phyloP scores from a whole-genome alignment of 1,140 invertebrate species.

The Octopus sinensis region DNA sequence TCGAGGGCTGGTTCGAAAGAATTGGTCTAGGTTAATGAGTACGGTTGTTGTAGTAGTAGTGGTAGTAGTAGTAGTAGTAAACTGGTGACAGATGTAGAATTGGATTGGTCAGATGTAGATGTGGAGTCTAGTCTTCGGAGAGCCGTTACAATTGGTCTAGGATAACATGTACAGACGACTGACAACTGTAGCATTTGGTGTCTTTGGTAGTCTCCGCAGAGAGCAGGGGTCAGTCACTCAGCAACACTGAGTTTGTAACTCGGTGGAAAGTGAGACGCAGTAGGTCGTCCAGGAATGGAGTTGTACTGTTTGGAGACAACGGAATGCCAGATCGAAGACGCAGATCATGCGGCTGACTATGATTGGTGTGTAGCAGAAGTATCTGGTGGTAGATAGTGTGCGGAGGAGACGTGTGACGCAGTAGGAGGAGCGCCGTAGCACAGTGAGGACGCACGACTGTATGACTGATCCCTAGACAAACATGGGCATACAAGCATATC shows the following conservation, averaged over 20 bases:
- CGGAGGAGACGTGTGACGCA: constrained; percentile 2
- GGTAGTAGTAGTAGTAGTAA: neutral
- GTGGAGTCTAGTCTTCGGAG: neutral
- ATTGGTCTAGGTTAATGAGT: constrained; percentile 10
- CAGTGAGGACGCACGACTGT: constrained; percentile 8
- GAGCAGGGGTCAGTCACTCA: neutral
- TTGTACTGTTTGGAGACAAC: neutral
- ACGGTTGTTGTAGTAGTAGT: neutral
- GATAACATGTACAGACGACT: neutral
- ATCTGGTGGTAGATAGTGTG: neutral
- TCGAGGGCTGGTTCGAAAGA: constrained; percentile 1
- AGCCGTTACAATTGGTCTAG: neutral
- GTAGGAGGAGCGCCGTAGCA: constrained; percentile 9
- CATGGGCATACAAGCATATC: constrained; percentile 10
- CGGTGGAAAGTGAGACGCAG: neutral
- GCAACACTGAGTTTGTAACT: neutral
- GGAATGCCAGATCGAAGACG: neutral
- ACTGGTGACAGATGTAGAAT: neutral
- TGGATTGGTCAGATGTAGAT: neutral
- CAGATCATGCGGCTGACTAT: constrained; percentile 4
- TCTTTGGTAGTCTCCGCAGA: neutral
- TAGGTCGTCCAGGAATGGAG: neutral
- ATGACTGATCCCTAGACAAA: constrained; percentile 9
- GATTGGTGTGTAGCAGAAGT: neutral
- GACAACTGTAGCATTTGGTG: neutral